Percentiles rank a stretch among this genome's conserved stretches.
phyloP scores from a whole-genome alignment of 2,888 invertebrate species.

The Axea sp. region DNA sequence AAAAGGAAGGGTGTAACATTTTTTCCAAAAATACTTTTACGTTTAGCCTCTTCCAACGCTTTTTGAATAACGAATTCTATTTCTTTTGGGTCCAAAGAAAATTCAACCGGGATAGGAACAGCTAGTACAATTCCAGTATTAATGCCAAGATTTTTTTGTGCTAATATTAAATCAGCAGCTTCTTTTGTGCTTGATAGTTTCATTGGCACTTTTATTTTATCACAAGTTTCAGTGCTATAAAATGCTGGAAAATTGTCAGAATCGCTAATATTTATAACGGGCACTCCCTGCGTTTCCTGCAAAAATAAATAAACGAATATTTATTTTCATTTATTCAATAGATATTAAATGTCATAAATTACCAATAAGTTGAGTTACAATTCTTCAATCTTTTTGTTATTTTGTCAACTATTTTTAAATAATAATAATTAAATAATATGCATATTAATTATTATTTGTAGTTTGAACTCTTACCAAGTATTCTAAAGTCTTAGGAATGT shows the following conservation, averaged over 20 bases:
- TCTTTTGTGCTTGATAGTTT: slow-evolving; percentile 83
- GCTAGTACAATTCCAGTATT: slow-evolving; percentile 90
- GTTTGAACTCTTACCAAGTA: slow-evolving; percentile 90
- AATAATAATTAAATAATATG: too few relatives aligned
- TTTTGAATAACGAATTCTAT: slow-evolving; percentile 86
- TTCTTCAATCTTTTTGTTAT: too few relatives aligned
- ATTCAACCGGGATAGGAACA: slow-evolving; percentile 91
- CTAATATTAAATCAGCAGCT: slow-evolving; percentile 87
- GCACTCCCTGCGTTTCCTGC: slow-evolving; percentile 97
- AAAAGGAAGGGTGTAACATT: slow-evolving; percentile 96
- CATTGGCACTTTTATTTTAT: slow-evolving; percentile 84
- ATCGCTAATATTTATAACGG: slow-evolving; percentile 89
- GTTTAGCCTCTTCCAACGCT: slow-evolving; percentile 84
- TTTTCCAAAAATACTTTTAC: slow-evolving; percentile 87
- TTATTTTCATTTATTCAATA: too few relatives aligned
- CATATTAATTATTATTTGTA: too few relatives aligned
- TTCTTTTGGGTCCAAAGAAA: slow-evolving; percentile 82
- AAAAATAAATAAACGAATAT: slow-evolving; percentile 31
- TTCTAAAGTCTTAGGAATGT: slow-evolving; percentile 95
- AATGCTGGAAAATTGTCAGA: slow-evolving; percentile 92
- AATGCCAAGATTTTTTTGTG: slow-evolving; percentile 81
- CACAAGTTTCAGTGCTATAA: slow-evolving; percentile 89
- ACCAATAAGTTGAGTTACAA: too few relatives aligned
- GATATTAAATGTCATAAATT: too few relatives aligned
- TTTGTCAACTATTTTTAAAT: too few relatives aligned